Conservation (phyloP, 2,888 invertebrate genomes). For the Lasioglossum malachurum region DNA sequence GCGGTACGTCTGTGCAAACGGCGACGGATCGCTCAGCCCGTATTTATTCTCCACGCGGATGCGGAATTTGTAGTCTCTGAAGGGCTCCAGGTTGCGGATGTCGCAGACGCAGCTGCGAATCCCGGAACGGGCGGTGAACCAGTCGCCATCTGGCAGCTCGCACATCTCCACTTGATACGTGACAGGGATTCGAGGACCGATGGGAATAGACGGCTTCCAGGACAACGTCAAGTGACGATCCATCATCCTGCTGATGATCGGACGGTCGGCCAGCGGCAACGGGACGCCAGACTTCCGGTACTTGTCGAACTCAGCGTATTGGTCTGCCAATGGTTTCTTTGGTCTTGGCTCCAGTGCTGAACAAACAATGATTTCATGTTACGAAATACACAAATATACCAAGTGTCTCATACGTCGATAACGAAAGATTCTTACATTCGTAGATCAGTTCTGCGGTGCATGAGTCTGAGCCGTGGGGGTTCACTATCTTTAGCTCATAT, state of each 20-base stretch:
- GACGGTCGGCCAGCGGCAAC: conserved; percentile 94
- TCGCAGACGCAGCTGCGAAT: conserved; percentile 96
- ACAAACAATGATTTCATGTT: conserved; percentile 33
- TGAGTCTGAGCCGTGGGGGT: conserved; percentile 93
- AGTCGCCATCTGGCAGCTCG: conserved; percentile 95
- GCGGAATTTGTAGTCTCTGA: conserved; percentile 97
- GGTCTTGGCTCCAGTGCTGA: conserved; percentile 89
- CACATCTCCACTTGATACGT: conserved; percentile 98
- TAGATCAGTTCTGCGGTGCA: conserved; percentile 93
- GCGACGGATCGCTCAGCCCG: conserved; percentile 98
- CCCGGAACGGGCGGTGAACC: conserved; percentile 95
- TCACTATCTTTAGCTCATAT: conserved; percentile 93
- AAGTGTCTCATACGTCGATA: too few relatives aligned
- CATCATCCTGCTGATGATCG: conserved; percentile 96
- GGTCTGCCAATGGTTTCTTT: conserved; percentile 90
- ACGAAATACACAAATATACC: too few relatives aligned
- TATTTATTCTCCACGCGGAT: conserved; percentile 98
- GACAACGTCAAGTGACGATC: conserved; percentile 95
- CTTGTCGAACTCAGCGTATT: conserved; percentile 94
- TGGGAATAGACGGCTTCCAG: conserved; percentile 97
- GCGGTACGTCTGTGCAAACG: conserved; percentile 93
- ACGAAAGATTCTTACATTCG: conserved; percentile 88
- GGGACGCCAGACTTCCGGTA: conserved; percentile 94
- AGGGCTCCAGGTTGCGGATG: conserved; percentile 95
- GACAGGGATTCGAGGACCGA: conserved; percentile 94